Percentiles rank a stretch among this genome's conserved stretches.
phyloP scores from a whole-genome alignment of 1,140 invertebrate genomes.

The Bombus turneri region DNA sequence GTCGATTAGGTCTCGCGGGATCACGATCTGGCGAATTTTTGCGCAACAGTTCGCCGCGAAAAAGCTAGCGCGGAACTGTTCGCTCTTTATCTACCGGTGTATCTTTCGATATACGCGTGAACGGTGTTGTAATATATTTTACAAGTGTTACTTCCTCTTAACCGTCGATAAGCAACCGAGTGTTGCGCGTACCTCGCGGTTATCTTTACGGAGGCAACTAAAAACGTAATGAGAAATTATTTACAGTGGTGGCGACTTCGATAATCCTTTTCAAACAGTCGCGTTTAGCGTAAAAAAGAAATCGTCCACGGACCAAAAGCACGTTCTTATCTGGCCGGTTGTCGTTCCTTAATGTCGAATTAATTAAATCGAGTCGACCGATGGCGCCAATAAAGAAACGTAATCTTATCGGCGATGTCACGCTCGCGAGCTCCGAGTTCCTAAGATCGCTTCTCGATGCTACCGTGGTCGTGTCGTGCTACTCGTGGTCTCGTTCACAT shows the following conservation, averaged over 20 bases:
- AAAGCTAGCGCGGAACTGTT: neutral
- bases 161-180: conserved; percentile 54
- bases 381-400: conserved; percentile 45
- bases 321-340: neutral
- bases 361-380: conserved; percentile 39
- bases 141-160: conserved; percentile 66
- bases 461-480: neutral
- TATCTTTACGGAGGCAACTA: conserved; percentile 56
- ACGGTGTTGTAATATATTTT: conserved; percentile 53
- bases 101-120: conserved; percentile 49
- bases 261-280: conserved; percentile 22
- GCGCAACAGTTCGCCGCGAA: neutral
- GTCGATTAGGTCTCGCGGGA: conserved; percentile 25
- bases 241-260: conserved; percentile 29
- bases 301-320: neutral
- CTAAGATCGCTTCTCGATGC: neutral
- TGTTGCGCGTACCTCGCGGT: conserved; percentile 47
- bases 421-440: conserved; percentile 14
- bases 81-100: conserved; percentile 46
- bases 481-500: conserved; percentile 23
- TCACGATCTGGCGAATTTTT: conserved; percentile 4
- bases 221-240: conserved; percentile 61
- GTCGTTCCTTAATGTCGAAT: conserved; percentile 41
- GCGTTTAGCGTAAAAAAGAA: neutral
- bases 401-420: conserved; percentile 39